These are phyloP conservation scores for Micrasema longulum DNA, from an alignment of 1,140 invertebrate genomes.

Conservation along the genomic window DNA sequence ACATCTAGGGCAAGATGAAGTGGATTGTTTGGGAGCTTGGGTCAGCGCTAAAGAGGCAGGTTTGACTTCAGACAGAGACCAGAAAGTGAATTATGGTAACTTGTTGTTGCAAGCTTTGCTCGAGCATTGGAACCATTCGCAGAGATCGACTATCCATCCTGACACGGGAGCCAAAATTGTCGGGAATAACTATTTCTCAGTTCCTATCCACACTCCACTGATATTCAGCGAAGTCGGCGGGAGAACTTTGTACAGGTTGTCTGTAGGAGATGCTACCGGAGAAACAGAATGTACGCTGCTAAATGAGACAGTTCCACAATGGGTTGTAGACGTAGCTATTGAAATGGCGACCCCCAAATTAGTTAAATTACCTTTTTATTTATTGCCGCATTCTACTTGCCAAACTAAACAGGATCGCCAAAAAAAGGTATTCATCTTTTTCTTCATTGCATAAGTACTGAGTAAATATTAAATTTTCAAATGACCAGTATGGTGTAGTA, in stretches of 20 bases:
- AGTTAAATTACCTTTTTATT: conserved; percentile 97
- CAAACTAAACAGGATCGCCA: conserved; percentile 88
- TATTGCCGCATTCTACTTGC: conserved; percentile 91
- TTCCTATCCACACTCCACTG: conserved; percentile 95
- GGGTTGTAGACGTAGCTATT: conserved; percentile 96
- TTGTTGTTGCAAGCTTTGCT: conserved; percentile 93
- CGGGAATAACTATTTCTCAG: conserved; percentile 89
- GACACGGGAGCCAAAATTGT: conserved; percentile 76
- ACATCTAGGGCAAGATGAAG: conserved; percentile 96
- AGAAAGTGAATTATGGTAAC: conserved; percentile 97
- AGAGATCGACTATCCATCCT: conserved; percentile 68
- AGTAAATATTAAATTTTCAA: no score
- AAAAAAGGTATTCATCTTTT: conserved; percentile 81
- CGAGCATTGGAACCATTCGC: conserved; percentile 90
- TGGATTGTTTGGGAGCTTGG: conserved; percentile 98
- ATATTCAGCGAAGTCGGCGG: conserved; percentile 98
- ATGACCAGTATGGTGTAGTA: no score
- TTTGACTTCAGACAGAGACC: conserved; percentile 85
- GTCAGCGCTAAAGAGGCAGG: conserved; percentile 96
- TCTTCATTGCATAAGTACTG: no score
- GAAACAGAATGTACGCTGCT: conserved; percentile 94
- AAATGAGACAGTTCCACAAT: conserved; percentile 94
- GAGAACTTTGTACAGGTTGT: conserved; percentile 81
- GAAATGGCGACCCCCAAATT: conserved; percentile 96
- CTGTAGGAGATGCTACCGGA: conserved; percentile 94